Evolutionary conservation across 2,113 vertebrate species (phyloP), one percentile per base, ranked within the genome.

Genomic region (Plecturocebus donacophilus): DNA sequence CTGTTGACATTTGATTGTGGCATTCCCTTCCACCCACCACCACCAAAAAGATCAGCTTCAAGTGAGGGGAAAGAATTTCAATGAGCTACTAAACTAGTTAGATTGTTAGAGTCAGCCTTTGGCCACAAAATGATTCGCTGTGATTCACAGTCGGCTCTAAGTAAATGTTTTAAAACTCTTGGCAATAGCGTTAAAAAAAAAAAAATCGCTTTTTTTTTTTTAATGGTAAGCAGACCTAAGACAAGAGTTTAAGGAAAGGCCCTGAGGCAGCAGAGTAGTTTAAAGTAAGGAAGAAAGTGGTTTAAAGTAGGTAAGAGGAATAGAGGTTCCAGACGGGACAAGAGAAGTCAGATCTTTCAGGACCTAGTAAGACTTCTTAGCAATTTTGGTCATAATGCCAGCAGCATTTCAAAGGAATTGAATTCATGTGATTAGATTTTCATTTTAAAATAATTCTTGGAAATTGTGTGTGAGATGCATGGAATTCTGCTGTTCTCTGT

Each of bases 131-230:
- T 32, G 45, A 40, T 52, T 88, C 73, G 75, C 27, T 84, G 56
- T 87, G 52, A 79, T 87, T 95, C 71, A 58, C 8, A 64, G 8
- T 64, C 4, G 13, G 42, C 21, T 87, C 56, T 73, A n/a, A 68
- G 21, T 73, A 75, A 94, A 64, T 80, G 47, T 91, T 86, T 25
- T 52, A 80, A 83, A 77, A 47, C 30, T 89, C 38, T 88, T 89
- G 87, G 52, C 25, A 64, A 20, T 45, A 52, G 45, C 38, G 77
- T 87, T 94, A 83, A 1, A 12, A 82, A 68, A 12, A 82, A 68
- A 56, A 82, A 68, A 56, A 82, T 86, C 23, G 68, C 27, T 11
- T 0, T 42, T 17, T 19, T 19, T 80, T 73, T 68, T 76, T 61
- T 10, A 70, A 54, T 8, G 16, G 49, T 54, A 58, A 95, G 66